Evolutionary conservation across 2,797 vertebrate genomes (phyloP).

Genomic region (Synaphobranchus kaupii): DNA sequence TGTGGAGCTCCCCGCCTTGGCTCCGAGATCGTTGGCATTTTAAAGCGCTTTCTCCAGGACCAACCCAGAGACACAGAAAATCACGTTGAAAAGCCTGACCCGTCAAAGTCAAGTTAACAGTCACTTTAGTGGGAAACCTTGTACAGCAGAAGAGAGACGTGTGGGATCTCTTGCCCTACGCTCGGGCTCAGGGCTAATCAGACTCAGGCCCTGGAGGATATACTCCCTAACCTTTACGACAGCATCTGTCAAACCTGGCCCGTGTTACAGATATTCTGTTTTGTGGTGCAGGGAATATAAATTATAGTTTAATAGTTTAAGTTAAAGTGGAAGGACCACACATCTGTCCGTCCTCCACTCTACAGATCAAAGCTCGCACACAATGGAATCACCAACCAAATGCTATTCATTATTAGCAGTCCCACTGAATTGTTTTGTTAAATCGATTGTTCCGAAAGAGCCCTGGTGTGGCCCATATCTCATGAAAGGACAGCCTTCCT

Average conservation of each 20-base stretch:
- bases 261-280: not conserved
- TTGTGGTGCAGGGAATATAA: not conserved
- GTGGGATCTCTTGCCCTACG: not conserved
- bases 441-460: not conserved
- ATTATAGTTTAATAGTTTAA: not conserved
- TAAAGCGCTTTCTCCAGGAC: slow-evolving; percentile 48
- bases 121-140: not conserved
- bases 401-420: not conserved
- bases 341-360: not conserved
- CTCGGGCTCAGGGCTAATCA: not conserved
- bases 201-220: not conserved
- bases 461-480: not conserved
- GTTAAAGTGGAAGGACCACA: not conserved
- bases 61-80: slow-evolving; percentile 29
- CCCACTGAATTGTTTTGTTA: not conserved
- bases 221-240: not conserved
- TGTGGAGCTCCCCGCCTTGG: slow-evolving; percentile 38
- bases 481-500: not conserved
- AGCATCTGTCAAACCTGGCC: not conserved
- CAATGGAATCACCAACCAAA: not conserved
- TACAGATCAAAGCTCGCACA: not conserved
- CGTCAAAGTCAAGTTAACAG: slow-evolving; percentile 40
- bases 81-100: slow-evolving; percentile 18
- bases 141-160: not conserved
- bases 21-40: slow-evolving; percentile 53